phyloP scores from a whole-genome alignment of 2,113 vertebrate genomes.

The Cebus imitator region DNA sequence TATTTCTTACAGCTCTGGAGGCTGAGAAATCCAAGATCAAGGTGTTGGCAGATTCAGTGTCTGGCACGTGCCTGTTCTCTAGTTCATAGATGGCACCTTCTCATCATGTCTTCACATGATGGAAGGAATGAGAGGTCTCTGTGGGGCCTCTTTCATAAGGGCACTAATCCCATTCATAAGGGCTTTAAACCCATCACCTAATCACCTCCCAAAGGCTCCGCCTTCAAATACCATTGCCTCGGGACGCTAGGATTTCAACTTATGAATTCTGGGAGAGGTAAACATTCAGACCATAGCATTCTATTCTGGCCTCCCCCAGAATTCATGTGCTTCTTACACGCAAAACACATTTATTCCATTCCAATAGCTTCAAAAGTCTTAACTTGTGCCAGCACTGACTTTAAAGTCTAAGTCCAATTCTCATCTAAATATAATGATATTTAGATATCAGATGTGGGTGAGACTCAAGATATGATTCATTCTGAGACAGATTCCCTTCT shows the following conservation, averaged over 20 bases:
- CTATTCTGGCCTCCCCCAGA: neutral
- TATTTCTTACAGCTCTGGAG: neutral
- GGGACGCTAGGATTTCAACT: neutral
- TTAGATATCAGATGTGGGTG: neutral
- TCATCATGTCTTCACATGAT: neutral
- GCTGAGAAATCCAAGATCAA: neutral
- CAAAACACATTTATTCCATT: neutral
- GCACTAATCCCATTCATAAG: neutral
- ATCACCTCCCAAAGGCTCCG: too few species aligned
- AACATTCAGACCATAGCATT: neutral
- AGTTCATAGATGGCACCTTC: neutral
- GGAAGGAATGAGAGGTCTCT: neutral
- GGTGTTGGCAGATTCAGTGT: neutral
- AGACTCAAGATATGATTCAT: neutral
- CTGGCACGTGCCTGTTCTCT: neutral
- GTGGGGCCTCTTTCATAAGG: neutral
- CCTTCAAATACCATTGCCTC: neutral
- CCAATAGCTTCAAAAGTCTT: neutral
- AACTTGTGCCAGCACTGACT: neutral
- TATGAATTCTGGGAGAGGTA: neutral
- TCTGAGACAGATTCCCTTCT: neutral
- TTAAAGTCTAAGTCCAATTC: neutral
- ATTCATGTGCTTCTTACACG: neutral
- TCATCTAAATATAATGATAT: neutral
- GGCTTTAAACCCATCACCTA: neutral